Conservation (phyloP, 2,888 invertebrate genomes). For the Stomorhina lunata region DNA sequence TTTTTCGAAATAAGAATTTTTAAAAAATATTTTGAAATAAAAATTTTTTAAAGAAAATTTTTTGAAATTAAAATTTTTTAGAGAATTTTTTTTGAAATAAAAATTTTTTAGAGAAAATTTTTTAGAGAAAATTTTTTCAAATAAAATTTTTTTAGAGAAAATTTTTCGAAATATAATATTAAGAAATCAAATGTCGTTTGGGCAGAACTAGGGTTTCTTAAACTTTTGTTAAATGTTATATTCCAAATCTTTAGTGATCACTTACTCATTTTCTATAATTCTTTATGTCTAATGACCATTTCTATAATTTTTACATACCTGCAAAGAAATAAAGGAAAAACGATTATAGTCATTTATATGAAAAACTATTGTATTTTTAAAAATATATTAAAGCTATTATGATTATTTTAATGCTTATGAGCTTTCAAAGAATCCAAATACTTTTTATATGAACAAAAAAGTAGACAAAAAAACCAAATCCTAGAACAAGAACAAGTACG, state of each 20-base stretch:
- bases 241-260: background rate
- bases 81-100: too few relatives aligned
- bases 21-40: too few relatives aligned
- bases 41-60: too few relatives aligned
- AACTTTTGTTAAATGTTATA: too few relatives aligned
- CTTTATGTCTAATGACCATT: background rate
- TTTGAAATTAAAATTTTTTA: too few relatives aligned
- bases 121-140: too few relatives aligned
- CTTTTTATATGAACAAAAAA: conserved; percentile 30
- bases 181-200: too few relatives aligned
- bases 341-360: background rate
- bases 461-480: conserved; percentile 27
- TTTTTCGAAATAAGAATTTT: too few relatives aligned
- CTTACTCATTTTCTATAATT: background rate
- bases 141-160: too few relatives aligned
- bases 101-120: too few relatives aligned
- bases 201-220: too few relatives aligned
- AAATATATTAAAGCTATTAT: conserved; percentile 33
- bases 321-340: conserved; percentile 42
- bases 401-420: conserved; percentile 18
- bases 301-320: conserved; percentile 42
- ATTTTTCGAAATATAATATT: too few relatives aligned
- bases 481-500: conserved; percentile 67
- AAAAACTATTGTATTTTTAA: conserved; percentile 2
- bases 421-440: background rate